Evolutionary conservation across 1,140 invertebrate species (phyloP), one percentile per base, ranked within the genome.

Genomic region (Parapsyche elsis): DNA sequence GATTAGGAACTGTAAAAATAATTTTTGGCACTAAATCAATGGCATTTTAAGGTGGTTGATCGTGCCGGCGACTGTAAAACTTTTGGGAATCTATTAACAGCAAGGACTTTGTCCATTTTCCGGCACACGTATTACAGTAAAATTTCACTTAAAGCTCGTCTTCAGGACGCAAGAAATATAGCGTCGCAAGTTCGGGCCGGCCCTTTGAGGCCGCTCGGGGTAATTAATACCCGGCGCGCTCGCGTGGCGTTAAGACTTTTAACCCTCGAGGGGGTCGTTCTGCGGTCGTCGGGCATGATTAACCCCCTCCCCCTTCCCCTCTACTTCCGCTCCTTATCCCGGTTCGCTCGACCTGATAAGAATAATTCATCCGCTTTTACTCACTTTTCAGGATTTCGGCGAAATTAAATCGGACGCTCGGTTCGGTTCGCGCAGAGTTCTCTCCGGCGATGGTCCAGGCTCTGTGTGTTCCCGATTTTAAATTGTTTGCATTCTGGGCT

Each of bases 271-370:
- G 82, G 82, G 82, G 80, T 79, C 80, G 82, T 83, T 83, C 80
- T 81, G 82, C 75, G 82, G 82, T 83, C 80, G 79, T 83, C 71
- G 80, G 82, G 80, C 82, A 83, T 83, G 82, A 83, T 83, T 83
- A 83, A 83, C 80, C 82, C 82, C 80, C 38, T 16, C 5, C 45
- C n/a, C 14, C 59, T 4, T 16, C 53, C 9, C 53, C 53, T 16
- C 45, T 46, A 53, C 16, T 53, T 53, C 82, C 82, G 77, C 38
- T 24, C 14, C 59, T 9, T 16, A 14, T 9, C 21, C 59, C 4
- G 14, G 14, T 19, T 16, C 16, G 16, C 16, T 53, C 16, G 44
- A 21, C 49, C 79, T 79, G 81, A 83, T 83, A 83, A 83, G 81
- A 83, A 83, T 80, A 81, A 79, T 81, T 83, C 81, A 83, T 83